phyloP scores from a whole-genome alignment of 2,113 vertebrate genomes.

The Zosterops japonicus region DNA sequence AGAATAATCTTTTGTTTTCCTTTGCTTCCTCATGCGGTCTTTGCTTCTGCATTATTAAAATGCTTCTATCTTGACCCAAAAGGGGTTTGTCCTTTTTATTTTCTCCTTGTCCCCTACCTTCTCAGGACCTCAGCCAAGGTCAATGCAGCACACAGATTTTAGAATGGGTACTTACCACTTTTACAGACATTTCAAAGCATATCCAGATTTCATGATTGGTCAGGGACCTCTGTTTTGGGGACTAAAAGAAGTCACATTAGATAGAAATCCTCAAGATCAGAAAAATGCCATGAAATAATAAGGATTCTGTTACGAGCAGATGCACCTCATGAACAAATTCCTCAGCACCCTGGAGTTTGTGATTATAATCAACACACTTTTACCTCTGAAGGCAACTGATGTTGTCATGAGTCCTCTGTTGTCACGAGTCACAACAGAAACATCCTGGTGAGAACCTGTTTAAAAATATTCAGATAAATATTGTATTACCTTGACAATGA shows the following conservation, averaged over 20 bases:
- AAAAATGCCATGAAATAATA: neutral
- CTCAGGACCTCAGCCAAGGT: neutral
- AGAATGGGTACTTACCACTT: neutral
- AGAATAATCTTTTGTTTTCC: neutral
- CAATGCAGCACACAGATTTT: neutral
- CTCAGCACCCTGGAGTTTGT: neutral
- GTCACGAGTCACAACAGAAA: neutral
- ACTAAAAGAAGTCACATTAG: neutral
- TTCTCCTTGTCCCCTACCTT: neutral
- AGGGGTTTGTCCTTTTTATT: neutral
- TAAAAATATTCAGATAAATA: neutral
- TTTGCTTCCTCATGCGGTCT: neutral
- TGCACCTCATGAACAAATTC: neutral
- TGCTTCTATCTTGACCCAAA: neutral
- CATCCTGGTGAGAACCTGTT: neutral
- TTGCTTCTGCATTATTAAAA: neutral
- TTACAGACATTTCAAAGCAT: neutral
- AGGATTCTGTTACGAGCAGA: neutral
- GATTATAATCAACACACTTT: neutral
- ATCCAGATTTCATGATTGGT: neutral
- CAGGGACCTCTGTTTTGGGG: neutral
- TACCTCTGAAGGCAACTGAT: neutral
- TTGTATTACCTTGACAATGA: neutral
- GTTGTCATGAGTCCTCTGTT: neutral
- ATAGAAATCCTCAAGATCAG: neutral